These are phyloP conservation scores for Orthonevra nobilis DNA, from an alignment of 2,888 invertebrate species.

Conservation along the genomic window DNA sequence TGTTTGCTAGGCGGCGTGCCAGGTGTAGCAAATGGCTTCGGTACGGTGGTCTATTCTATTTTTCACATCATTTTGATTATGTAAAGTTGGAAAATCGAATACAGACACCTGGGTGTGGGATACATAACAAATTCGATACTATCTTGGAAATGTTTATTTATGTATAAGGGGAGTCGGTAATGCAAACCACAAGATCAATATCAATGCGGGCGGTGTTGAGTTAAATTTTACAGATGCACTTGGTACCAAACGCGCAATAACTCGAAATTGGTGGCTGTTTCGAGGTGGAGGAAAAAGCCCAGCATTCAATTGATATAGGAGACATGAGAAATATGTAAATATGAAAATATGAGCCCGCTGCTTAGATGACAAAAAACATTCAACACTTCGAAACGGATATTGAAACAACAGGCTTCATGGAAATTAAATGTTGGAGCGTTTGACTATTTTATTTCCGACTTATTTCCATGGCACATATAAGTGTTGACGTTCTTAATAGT, in stretches of 20 bases:
- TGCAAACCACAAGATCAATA: constrained; percentile 57
- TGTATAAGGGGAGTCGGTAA: constrained; percentile 35
- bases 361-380: no score
- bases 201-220: constrained; percentile 5
- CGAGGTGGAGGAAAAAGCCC: no score
- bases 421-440: no score
- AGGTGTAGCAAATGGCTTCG: constrained; percentile 64
- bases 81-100: constrained; percentile 28
- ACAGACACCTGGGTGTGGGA: not conserved
- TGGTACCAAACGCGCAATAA: constrained; percentile 39
- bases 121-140: constrained; percentile 57
- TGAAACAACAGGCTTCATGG: no score
- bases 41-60: constrained; percentile 60
- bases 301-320: no score
- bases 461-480: no score
- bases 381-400: no score
- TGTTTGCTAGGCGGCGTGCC: constrained; percentile 53
- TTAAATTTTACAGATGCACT: constrained; percentile 12
- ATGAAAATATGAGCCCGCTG: no score
- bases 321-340: no score
- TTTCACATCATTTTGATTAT: constrained; percentile 68
- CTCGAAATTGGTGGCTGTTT: no score
- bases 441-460: no score
- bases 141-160: constrained; percentile 50
- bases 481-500: no score